Conservation (phyloP, 2,797 vertebrate genomes). For the Remorina albescens region DNA sequence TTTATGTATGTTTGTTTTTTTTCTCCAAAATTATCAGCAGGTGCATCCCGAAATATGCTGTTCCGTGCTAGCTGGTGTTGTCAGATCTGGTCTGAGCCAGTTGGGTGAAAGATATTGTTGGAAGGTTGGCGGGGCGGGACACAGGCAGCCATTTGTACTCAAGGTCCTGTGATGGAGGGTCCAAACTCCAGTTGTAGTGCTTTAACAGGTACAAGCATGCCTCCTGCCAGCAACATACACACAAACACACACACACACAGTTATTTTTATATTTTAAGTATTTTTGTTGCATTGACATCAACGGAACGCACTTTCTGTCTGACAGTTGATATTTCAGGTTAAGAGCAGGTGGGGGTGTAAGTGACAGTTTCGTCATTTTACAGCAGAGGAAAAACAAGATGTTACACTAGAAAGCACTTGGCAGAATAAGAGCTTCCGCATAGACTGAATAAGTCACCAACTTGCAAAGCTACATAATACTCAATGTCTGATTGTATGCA, state of each 20-base stretch:
- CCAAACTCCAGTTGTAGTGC: constrained; percentile 72
- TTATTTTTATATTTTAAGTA: constrained; percentile 2
- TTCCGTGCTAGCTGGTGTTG: constrained; percentile 25
- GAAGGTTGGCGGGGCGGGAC: constrained; percentile 57
- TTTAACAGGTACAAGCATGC: constrained; percentile 69
- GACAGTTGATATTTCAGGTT: constrained; percentile 3
- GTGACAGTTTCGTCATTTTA: constrained; percentile 28
- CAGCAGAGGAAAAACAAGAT: constrained; percentile 49
- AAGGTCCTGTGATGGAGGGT: constrained; percentile 68
- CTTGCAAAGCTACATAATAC: constrained; percentile 38
- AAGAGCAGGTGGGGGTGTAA: constrained; percentile 22
- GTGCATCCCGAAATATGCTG: no score
- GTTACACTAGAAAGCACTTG: constrained; percentile 44
- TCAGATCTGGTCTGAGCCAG: constrained; percentile 46
- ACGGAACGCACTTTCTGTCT: neutral
- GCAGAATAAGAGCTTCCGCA: constrained; percentile 46
- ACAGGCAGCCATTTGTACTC: constrained; percentile 79
- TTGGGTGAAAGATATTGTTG: constrained; percentile 61
- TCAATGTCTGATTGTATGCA: constrained; percentile 28
- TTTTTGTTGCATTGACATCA: constrained; percentile 6
- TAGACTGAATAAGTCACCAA: constrained; percentile 32
- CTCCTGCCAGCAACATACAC: constrained; percentile 56
- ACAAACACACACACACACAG: neutral
- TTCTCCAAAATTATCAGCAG: neutral
- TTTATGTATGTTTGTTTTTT: neutral